phyloP scores from a whole-genome alignment of 1,140 invertebrate species.

The Microvelia longipes region DNA sequence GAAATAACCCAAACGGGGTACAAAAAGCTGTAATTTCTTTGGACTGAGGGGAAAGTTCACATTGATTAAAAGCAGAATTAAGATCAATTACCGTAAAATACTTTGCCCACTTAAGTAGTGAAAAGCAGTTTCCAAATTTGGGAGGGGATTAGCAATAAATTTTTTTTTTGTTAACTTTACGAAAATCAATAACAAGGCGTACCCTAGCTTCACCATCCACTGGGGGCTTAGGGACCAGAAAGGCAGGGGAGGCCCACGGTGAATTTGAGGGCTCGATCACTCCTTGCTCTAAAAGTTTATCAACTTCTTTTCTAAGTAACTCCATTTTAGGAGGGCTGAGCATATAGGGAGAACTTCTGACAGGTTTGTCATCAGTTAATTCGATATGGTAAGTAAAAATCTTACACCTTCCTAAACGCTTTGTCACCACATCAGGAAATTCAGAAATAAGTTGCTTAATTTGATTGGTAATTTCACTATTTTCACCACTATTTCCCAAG shows the following conservation, averaged over 20 bases:
- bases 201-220: not conserved
- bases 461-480: not conserved
- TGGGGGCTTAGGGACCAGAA: not conserved
- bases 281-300: not conserved
- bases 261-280: not conserved
- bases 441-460: not conserved
- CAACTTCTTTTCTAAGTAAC: not conserved
- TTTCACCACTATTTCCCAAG: not conserved
- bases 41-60: not conserved
- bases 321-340: not conserved
- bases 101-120: not conserved
- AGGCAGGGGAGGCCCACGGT: not conserved
- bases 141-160: not conserved
- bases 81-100: not conserved
- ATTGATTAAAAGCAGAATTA: not conserved
- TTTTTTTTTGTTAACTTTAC: not conserved
- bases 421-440: not conserved
- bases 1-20: not conserved
- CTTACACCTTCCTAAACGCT: not conserved
- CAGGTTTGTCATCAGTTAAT: not conserved
- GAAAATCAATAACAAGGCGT: not conserved
- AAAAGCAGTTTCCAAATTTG: not conserved
- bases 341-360: not conserved
- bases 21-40: not conserved
- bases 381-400: not conserved